phyloP scores from a whole-genome alignment of 1,140 invertebrate genomes.

The Lucilia sericata region DNA sequence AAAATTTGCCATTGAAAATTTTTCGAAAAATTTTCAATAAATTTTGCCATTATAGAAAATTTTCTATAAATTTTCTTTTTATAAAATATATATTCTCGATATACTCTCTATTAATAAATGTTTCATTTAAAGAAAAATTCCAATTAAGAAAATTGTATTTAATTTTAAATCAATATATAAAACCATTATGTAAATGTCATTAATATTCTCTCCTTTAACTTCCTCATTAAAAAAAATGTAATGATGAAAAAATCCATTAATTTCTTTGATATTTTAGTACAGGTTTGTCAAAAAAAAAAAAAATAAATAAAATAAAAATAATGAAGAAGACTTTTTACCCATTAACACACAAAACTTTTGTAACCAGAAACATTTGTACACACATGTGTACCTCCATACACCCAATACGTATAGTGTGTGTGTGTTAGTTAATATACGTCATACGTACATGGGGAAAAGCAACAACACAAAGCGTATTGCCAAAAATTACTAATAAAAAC shows the following conservation, averaged over 20 bases:
- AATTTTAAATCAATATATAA: background rate
- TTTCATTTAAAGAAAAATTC: too few species aligned
- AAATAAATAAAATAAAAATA: background rate
- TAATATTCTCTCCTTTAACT: background rate
- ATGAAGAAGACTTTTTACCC: conserved; percentile 10
- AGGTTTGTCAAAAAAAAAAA: conserved; percentile 3
- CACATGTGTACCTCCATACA: background rate
- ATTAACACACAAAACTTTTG: conserved; percentile 22
- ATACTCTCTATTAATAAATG: too few species aligned
- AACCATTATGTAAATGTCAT: background rate
- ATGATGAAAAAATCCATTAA: conserved; percentile 12
- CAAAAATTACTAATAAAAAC: conserved; percentile 19
- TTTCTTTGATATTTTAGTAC: conserved; percentile 20
- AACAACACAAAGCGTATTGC: conserved; percentile 1
- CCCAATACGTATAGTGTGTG: too few species aligned
- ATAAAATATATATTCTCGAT: too few species aligned
- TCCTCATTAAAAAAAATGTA: conserved; percentile 4
- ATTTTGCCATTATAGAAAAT: too few species aligned
- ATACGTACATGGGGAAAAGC: background rate
- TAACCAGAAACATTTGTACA: background rate
- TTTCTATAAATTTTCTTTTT: too few species aligned
- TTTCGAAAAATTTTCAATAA: too few species aligned
- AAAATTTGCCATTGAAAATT: too few species aligned
- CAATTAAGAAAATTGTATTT: too few species aligned
- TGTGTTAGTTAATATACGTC: background rate